A percentile compares a stretch with the other conserved stretches of the same genome.
Evolutionary conservation across 1,140 invertebrate genomes (phyloP).

Genomic region (Hirudo medicinalis): DNA sequence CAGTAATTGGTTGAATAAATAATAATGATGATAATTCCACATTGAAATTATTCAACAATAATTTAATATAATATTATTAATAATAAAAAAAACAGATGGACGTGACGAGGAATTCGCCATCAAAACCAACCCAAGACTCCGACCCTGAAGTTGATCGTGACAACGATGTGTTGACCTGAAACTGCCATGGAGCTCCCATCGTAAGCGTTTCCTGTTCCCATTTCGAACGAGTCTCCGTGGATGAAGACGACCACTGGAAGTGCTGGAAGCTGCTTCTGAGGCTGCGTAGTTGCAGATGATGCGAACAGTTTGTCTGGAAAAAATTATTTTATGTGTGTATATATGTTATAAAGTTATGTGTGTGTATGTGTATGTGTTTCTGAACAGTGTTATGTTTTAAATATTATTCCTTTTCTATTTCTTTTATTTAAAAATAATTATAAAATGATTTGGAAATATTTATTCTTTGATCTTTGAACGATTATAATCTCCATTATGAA

Average conservation of each 20-base stretch:
- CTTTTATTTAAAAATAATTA: no score
- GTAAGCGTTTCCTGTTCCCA: conserved; percentile 89
- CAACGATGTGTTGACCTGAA: conserved; percentile 80
- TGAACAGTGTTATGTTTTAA: no score
- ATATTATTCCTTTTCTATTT: no score
- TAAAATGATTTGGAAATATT: no score
- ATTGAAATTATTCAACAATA: no score
- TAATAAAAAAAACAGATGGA: not conserved
- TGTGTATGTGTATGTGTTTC: no score
- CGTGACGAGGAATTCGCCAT: not conserved
- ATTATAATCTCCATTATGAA: no score
- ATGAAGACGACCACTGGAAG: conserved; percentile 80
- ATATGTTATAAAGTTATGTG: no score
- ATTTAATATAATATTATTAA: not conserved
- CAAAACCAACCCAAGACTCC: conserved; percentile 72
- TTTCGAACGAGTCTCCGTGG: conserved; percentile 89
- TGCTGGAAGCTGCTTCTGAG: not conserved
- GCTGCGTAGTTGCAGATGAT: not conserved
- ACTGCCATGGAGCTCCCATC: conserved; percentile 84
- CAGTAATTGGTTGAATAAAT: no score
- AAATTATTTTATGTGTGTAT: no score
- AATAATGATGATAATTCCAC: no score
- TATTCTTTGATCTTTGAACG: no score
- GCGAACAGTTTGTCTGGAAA: not conserved
- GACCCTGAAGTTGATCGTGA: conserved; percentile 91